Percentiles rank a stretch among this genome's conserved stretches.
Evolutionary conservation across 2,888 invertebrate species (phyloP).

Genomic region (Hirtodrosophila histrioides): DNA sequence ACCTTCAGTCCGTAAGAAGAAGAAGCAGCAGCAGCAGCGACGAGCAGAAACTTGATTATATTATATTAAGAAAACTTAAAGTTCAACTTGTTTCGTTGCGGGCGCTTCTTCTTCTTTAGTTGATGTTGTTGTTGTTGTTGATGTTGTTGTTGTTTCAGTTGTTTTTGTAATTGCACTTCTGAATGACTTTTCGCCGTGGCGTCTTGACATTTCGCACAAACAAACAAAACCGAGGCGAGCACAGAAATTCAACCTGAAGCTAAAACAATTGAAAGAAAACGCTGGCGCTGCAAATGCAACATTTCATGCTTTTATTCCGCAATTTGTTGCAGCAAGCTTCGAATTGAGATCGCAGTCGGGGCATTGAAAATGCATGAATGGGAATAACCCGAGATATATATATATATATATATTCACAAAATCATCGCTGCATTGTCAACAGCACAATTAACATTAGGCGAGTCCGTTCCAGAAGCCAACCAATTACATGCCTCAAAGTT

Average conservation of each 20-base stretch:
- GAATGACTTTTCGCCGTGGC: conserved; percentile 57
- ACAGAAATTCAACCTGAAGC: conserved; percentile 11
- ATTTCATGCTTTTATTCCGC: conserved; percentile 70
- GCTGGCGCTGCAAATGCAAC: conserved; percentile 14
- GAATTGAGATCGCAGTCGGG: not conserved
- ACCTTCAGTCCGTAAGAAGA: conserved; percentile 63
- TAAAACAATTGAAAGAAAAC: conserved; percentile 44
- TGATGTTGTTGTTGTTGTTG: conserved; percentile 26
- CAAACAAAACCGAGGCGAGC: conserved; percentile 15
- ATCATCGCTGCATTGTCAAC: conserved; percentile 39
- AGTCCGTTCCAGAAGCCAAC: conserved; percentile 17
- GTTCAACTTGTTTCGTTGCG: conserved; percentile 69
- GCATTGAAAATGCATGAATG: conserved; percentile 39
- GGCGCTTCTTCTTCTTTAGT: conserved; percentile 12
- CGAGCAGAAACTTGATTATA: conserved; percentile 67
- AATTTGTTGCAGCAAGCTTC: conserved; percentile 64
- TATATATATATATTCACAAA: not conserved
- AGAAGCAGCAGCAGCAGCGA: conserved; percentile 27
- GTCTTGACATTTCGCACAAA: conserved; percentile 76
- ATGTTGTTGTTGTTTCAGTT: conserved; percentile 26
- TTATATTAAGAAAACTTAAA: conserved; percentile 53
- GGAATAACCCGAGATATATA: conserved; percentile 33
- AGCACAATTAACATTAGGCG: conserved; percentile 47
- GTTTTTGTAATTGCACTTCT: conserved; percentile 59
- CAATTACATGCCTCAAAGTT: conserved; percentile 21